Percentiles rank a stretch among this genome's conserved stretches.
These are phyloP conservation scores for Leuciscus waleckii DNA, from an alignment of 2,797 vertebrate species.

Conservation along the genomic window DNA sequence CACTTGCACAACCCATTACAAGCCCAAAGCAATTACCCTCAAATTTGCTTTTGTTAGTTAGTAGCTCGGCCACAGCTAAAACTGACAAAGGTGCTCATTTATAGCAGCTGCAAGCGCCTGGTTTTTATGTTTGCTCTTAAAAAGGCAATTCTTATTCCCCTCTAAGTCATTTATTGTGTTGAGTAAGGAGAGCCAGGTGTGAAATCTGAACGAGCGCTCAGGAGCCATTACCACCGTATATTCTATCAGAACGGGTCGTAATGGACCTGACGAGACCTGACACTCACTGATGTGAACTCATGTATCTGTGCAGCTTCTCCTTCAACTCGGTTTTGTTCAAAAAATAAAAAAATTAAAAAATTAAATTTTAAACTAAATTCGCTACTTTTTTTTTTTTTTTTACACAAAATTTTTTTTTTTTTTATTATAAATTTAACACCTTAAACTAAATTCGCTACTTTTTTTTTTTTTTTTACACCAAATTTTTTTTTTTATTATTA, in stretches of 20 bases:
- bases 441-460: too few relatives aligned
- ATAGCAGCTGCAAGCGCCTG: slow-evolving; percentile 34
- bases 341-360: too few relatives aligned
- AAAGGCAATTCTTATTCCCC: slow-evolving; percentile 37
- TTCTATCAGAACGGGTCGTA: neutral
- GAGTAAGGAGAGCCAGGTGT: slow-evolving; percentile 43
- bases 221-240: neutral
- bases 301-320: neutral
- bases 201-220: slow-evolving; percentile 10
- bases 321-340: neutral
- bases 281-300: neutral
- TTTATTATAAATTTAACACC: too few relatives aligned
- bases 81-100: slow-evolving; percentile 58
- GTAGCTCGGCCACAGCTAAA: slow-evolving; percentile 40
- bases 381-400: too few relatives aligned
- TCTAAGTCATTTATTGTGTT: slow-evolving; percentile 43
- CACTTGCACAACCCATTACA: slow-evolving; percentile 50
- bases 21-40: slow-evolving; percentile 63
- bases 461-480: too few relatives aligned
- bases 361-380: too few relatives aligned
- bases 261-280: slow-evolving; percentile 30
- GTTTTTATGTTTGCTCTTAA: slow-evolving; percentile 52
- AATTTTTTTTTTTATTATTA: too few relatives aligned
- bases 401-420: too few relatives aligned
- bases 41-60: slow-evolving; percentile 59